Evolutionary conservation across 2,113 vertebrate species (phyloP).

Genomic region (Guaruba guarouba): DNA sequence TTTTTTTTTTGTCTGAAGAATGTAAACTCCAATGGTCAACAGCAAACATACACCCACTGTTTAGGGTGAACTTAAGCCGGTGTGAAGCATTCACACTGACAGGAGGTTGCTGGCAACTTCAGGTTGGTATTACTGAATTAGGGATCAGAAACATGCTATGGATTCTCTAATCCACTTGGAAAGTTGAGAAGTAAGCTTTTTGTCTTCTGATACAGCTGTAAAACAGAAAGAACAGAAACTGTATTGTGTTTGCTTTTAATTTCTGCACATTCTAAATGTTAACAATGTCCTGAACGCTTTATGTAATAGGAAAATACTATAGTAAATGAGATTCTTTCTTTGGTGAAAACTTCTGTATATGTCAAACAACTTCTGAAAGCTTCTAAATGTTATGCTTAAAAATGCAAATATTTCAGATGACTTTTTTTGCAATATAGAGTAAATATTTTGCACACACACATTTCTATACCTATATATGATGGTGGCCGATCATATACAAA

Average conservation of each 20-base stretch:
- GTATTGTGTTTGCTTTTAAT: slow-evolving; percentile 44
- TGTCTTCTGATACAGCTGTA: neutral
- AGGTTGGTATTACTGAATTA: neutral
- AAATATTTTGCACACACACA: neutral
- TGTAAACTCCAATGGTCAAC: neutral
- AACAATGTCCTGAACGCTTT: neutral
- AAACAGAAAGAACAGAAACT: neutral
- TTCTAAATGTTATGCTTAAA: neutral
- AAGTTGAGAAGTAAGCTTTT: slow-evolving; percentile 16
- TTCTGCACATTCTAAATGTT: slow-evolving; percentile 31
- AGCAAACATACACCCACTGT: neutral
- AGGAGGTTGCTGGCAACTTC: neutral
- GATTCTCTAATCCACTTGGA: neutral
- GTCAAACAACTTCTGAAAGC: neutral
- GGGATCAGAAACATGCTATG: neutral
- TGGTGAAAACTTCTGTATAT: neutral
- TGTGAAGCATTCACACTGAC: neutral
- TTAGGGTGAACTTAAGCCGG: neutral
- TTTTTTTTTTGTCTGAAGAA: neutral
- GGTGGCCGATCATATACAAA: neutral
- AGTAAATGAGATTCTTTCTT: slow-evolving; percentile 2
- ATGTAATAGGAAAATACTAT: neutral
- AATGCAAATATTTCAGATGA: neutral
- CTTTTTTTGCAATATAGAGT: neutral
- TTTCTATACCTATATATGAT: neutral